These are phyloP conservation scores for Barypeithes pellucidus DNA, from an alignment of 2,888 invertebrate genomes.

Conservation along the genomic window DNA sequence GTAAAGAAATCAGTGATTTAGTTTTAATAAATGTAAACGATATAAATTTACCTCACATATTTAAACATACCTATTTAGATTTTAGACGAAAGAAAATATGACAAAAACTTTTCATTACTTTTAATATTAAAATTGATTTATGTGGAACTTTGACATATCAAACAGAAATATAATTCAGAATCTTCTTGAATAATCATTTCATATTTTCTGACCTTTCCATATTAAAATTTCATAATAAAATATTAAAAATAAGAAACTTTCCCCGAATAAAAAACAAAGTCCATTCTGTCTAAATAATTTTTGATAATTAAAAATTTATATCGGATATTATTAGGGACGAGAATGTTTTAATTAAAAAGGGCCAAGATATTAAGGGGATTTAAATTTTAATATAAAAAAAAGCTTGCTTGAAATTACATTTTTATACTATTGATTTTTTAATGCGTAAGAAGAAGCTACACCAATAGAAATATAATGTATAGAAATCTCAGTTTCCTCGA, in stretches of 20 bases:
- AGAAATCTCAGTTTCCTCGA: no score
- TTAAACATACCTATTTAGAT: no score
- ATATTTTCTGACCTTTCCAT: background rate
- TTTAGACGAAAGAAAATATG: no score
- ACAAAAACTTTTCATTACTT: no score
- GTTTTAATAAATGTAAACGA: no score
- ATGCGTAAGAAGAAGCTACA: background rate
- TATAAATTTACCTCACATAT: no score
- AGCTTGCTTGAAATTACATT: conserved; percentile 3
- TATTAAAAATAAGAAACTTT: background rate
- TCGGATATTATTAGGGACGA: background rate
- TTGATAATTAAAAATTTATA: conserved; percentile 16
- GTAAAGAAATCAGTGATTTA: no score
- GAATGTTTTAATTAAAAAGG: conserved; percentile 11
- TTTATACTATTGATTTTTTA: background rate
- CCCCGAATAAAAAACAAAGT: background rate
- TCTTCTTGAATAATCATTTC: no score
- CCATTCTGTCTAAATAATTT: background rate
- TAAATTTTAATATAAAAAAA: conserved; percentile 10
- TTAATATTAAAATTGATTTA: no score
- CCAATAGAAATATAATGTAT: no score
- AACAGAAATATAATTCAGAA: no score
- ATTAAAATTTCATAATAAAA: background rate
- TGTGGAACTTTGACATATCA: no score
- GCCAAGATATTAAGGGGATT: background rate